These are phyloP conservation scores for Danionella dracula DNA, from an alignment of 2,797 vertebrate genomes.

Conservation along the genomic window DNA sequence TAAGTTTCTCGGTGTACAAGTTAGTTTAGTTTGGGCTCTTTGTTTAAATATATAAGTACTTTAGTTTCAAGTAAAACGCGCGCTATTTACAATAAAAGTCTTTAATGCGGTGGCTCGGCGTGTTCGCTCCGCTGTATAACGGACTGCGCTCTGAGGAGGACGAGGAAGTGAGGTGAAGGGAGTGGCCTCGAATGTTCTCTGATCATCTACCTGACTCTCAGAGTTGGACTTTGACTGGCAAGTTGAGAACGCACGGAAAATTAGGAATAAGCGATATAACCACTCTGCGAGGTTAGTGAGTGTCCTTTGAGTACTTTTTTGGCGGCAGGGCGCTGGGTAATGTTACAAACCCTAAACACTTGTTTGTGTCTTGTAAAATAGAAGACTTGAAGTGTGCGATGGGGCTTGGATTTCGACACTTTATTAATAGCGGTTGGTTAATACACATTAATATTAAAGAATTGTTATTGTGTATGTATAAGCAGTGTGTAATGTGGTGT, in stretches of 20 bases:
- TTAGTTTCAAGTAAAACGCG: too few relatives aligned
- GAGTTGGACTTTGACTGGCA: neutral
- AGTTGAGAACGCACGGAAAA: neutral
- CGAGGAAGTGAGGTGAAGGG: conserved; percentile 20
- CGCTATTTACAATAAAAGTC: too few relatives aligned
- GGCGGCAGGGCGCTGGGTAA: too few relatives aligned
- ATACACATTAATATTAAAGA: neutral
- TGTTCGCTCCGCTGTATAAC: neutral
- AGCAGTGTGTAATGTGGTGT: neutral
- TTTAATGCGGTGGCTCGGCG: too few relatives aligned
- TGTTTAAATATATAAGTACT: too few relatives aligned
- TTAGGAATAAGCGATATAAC: neutral
- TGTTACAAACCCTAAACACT: too few relatives aligned
- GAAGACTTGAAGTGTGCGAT: too few relatives aligned
- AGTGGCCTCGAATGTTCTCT: conserved; percentile 27
- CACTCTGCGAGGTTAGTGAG: conserved; percentile 31
- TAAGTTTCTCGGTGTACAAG: too few relatives aligned
- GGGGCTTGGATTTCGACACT: too few relatives aligned
- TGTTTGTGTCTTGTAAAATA: too few relatives aligned
- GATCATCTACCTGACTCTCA: conserved; percentile 28
- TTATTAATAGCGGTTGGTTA: too few relatives aligned
- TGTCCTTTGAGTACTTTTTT: neutral
- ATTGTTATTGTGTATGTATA: neutral
- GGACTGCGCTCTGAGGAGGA: neutral
- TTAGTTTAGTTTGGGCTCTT: too few relatives aligned